Conservation (phyloP, 2,113 vertebrate genomes). For the Spea multiplicata region DNA sequence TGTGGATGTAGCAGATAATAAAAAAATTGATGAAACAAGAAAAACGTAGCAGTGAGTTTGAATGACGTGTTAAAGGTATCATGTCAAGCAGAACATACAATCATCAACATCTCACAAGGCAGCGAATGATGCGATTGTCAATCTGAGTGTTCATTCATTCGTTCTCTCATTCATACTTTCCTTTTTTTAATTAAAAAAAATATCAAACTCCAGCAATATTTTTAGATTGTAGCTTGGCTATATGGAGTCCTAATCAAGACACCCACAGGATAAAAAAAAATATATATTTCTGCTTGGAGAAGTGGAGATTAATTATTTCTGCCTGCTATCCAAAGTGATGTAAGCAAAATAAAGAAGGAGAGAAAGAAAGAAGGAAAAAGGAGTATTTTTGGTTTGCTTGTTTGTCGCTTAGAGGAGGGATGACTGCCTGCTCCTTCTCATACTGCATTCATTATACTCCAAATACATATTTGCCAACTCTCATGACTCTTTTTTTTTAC, state of each 20-base stretch:
- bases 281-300: constrained; percentile 69
- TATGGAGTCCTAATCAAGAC: constrained; percentile 83
- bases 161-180: constrained; percentile 60
- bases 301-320: constrained; percentile 67
- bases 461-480: constrained; percentile 99
- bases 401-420: constrained; percentile 79
- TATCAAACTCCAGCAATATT: constrained; percentile 76
- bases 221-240: constrained; percentile 72
- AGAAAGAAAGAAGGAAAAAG: constrained; percentile 51
- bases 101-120: constrained; percentile 79
- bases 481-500: constrained; percentile 61
- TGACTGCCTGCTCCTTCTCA: constrained; percentile 86
- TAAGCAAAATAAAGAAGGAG: constrained; percentile 62
- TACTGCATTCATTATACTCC: constrained; percentile 92
- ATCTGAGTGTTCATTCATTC: constrained; percentile 80
- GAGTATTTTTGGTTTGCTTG: constrained; percentile 65
- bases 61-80: constrained; percentile 40
- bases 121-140: constrained; percentile 88
- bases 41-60: constrained; percentile 66
- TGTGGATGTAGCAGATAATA: constrained; percentile 81
- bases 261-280: constrained; percentile 72
- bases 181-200: constrained; percentile 65
- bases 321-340: constrained; percentile 72
- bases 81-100: constrained; percentile 85
- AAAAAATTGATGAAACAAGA: constrained; percentile 93